Evolutionary conservation across 1,140 invertebrate genomes (phyloP).

Genomic region (Sitophilus oryzae): DNA sequence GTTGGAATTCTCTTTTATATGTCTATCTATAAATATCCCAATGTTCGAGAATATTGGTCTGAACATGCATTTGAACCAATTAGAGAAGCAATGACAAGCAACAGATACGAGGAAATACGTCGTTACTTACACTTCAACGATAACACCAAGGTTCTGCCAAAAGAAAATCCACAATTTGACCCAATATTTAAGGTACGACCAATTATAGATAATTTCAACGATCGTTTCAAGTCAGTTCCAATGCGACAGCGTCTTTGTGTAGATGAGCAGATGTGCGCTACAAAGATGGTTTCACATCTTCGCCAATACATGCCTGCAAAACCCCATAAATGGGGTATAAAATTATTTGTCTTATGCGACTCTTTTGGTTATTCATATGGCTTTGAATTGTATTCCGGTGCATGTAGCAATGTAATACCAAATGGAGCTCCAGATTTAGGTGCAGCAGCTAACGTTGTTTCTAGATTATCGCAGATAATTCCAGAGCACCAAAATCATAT

Average conservation of each 20-base stretch:
- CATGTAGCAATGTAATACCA: slow-evolving; percentile 1
- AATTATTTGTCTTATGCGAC: too few relatives aligned
- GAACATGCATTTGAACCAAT: slow-evolving; percentile 5
- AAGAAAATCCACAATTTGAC: slow-evolving; percentile 3
- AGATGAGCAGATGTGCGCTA: too few relatives aligned
- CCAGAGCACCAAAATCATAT: slow-evolving; percentile 1
- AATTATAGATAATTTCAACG: slow-evolving; percentile 5
- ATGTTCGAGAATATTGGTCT: slow-evolving; percentile 5
- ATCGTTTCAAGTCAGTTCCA: too few relatives aligned
- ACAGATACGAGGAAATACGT: slow-evolving; percentile 3
- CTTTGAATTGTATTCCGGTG: too few relatives aligned
- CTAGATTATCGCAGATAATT: neutral
- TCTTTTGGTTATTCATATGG: too few relatives aligned
- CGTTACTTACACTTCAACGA: slow-evolving; percentile 2
- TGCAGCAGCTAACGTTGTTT: neutral
- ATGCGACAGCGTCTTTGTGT: slow-evolving; percentile 4
- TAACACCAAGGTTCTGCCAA: neutral
- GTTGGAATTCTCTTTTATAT: slow-evolving; percentile 4
- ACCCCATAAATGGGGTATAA: too few relatives aligned
- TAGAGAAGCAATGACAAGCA: neutral
- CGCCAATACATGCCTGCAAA: slow-evolving; percentile 3
- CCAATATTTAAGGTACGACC: slow-evolving; percentile 2
- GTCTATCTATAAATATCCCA: slow-evolving; percentile 2
- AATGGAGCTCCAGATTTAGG: slow-evolving; percentile 5
- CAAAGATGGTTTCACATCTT: neutral